phyloP scores from a whole-genome alignment of 2,113 vertebrate species.

The Thamnaconus septentrionalis region DNA sequence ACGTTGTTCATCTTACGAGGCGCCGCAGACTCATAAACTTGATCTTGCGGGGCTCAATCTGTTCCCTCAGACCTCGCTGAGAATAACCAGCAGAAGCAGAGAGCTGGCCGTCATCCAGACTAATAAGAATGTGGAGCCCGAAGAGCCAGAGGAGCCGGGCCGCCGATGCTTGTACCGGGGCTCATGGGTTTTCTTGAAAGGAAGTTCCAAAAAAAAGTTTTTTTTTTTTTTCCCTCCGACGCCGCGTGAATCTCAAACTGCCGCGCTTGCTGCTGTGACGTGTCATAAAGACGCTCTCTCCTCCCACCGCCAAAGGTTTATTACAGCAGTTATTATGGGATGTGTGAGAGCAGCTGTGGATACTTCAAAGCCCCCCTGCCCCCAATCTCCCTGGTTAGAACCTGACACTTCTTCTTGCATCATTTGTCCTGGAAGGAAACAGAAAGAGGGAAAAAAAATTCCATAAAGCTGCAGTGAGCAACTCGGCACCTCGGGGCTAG shows the following conservation, averaged over 20 bases:
- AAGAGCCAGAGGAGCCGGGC: slow-evolving; percentile 2
- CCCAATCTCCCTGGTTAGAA: slow-evolving; percentile 15
- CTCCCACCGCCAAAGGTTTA: not conserved
- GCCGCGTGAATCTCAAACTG: not conserved
- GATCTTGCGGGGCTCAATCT: slow-evolving; percentile 3
- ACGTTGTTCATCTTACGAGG: not conserved
- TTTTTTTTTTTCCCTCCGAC: not conserved
- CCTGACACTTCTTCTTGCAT: slow-evolving; percentile 18
- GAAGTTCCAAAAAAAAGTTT: not conserved
- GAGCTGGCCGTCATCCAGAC: slow-evolving; percentile 31
- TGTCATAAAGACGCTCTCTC: not conserved
- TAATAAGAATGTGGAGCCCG: slow-evolving; percentile 20
- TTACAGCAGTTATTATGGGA: not conserved
- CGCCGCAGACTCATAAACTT: slow-evolving; percentile 13
- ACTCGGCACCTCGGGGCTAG: slow-evolving; percentile 31
- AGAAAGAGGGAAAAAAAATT: slow-evolving; percentile 11
- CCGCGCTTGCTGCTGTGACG: not conserved
- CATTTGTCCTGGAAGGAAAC: slow-evolving; percentile 9
- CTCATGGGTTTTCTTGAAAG: slow-evolving; percentile 18
- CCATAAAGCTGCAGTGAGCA: slow-evolving; percentile 25
- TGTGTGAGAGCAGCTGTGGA: slow-evolving; percentile 13
- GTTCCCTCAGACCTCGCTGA: not conserved
- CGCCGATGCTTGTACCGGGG: not conserved
- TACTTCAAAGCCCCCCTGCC: slow-evolving; percentile 21
- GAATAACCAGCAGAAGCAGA: not conserved